phyloP scores from a whole-genome alignment of 1,140 invertebrate genomes.

The Homarus americanus region DNA sequence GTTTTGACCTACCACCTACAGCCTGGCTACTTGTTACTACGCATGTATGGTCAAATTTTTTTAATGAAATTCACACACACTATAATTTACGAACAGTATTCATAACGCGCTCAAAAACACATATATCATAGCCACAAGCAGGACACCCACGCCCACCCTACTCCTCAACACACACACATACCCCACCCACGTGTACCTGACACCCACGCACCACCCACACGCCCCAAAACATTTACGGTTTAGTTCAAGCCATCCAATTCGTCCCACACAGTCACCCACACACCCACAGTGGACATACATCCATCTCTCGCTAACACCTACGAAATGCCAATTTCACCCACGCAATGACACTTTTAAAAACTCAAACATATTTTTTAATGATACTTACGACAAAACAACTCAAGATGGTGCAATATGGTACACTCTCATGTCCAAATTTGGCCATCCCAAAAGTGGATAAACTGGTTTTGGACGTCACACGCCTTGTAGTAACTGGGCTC shows the following conservation, averaged over 20 bases:
- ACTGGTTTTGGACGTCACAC: background rate
- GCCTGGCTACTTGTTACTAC: no score
- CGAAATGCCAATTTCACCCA: background rate
- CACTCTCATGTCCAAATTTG: background rate
- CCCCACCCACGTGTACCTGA: background rate
- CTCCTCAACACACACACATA: no score
- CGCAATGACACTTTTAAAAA: background rate
- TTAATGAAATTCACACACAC: no score
- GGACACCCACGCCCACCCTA: no score
- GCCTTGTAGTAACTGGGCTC: background rate
- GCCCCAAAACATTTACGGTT: background rate
- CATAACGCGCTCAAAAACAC: no score
- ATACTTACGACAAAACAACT: background rate
- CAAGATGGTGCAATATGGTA: conserved; percentile 5
- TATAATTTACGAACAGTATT: no score
- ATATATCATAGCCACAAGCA: no score
- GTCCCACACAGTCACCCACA: conserved; percentile 9
- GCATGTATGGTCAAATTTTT: no score
- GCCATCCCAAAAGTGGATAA: background rate
- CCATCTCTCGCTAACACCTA: background rate
- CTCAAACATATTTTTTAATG: background rate
- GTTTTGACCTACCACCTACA: no score
- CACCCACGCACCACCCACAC: conserved; percentile 11
- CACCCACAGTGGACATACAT: background rate
- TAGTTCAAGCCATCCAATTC: background rate